These are phyloP conservation scores for Tachystola acroxantha DNA, from an alignment of 2,888 invertebrate genomes.

Conservation along the genomic window DNA sequence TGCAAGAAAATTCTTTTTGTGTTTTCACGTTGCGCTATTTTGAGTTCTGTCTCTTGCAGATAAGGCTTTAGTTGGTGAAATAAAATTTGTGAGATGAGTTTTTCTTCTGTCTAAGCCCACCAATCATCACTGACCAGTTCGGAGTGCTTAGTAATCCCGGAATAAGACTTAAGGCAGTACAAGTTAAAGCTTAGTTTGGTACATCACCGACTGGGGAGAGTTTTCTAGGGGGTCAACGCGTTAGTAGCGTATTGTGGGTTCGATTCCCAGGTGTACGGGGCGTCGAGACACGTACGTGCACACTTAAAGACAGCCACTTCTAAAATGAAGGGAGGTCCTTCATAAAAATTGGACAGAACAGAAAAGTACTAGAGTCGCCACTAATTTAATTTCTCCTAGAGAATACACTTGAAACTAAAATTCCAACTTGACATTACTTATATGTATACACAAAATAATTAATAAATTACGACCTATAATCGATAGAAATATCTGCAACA, in stretches of 20 bases:
- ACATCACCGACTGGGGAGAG: constrained; percentile 18
- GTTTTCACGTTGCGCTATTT: constrained; percentile 8
- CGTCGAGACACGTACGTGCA: constrained; percentile 66
- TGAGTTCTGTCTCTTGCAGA: constrained; percentile 8
- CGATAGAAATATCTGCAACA: too few species aligned
- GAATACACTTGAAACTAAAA: too few species aligned
- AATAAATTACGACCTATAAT: too few species aligned
- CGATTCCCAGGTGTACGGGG: constrained; percentile 76
- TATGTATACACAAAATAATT: too few species aligned
- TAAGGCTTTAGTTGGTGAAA: constrained; percentile 22
- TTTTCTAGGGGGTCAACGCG: constrained; percentile 59
- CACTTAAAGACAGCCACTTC: constrained; percentile 72
- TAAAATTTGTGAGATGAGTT: constrained; percentile 23
- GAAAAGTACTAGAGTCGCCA: constrained; percentile 36
- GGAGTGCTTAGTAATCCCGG: constrained; percentile 6
- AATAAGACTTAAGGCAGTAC: constrained; percentile 22
- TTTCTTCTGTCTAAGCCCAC: constrained; percentile 29
- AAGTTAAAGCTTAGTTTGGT: constrained; percentile 27
- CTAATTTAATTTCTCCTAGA: background rate
- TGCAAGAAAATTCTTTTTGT: constrained; percentile 50
- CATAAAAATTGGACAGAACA: constrained; percentile 73
- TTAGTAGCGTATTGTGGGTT: constrained; percentile 70
- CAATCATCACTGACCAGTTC: constrained; percentile 68
- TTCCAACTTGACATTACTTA: too few species aligned
- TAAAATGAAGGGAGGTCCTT: constrained; percentile 73